Evolutionary conservation across 2,797 vertebrate genomes (phyloP).

Genomic region (Rhodeus uyekii): DNA sequence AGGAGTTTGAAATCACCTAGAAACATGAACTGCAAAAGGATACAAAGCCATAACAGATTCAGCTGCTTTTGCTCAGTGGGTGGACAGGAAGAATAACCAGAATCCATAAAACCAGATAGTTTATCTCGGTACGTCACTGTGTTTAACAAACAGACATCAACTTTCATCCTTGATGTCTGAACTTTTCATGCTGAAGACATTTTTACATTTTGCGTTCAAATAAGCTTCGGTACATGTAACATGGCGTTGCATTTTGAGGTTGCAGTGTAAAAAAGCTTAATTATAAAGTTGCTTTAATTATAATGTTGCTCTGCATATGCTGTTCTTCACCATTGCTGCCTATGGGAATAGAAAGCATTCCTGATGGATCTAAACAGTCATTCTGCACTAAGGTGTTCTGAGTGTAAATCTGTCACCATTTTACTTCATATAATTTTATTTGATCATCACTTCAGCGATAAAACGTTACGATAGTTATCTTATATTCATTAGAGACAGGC

Average conservation of each 20-base stretch:
- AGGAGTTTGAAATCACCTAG: neutral
- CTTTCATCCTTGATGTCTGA: slow-evolving; percentile 59
- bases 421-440: neutral
- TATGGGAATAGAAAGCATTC: slow-evolving; percentile 62
- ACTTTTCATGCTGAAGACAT: slow-evolving; percentile 64
- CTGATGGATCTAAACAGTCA: slow-evolving; percentile 64
- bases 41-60: slow-evolving; percentile 3
- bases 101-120: slow-evolving; percentile 56
- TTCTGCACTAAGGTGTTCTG: slow-evolving; percentile 54
- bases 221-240: slow-evolving; percentile 51
- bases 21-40: neutral
- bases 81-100: slow-evolving; percentile 63
- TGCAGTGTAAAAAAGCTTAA: slow-evolving; percentile 66
- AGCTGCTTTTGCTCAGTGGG: slow-evolving; percentile 6
- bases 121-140: slow-evolving; percentile 73
- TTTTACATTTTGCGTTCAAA: slow-evolving; percentile 57
- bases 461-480: neutral
- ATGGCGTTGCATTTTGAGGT: slow-evolving; percentile 63
- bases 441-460: neutral
- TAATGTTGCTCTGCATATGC: slow-evolving; percentile 72
- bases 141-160: slow-evolving; percentile 69
- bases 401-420: slow-evolving; percentile 14
- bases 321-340: slow-evolving; percentile 78
- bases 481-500: neutral
- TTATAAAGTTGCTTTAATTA: slow-evolving; percentile 67